Conservation (phyloP, 2,888 invertebrate genomes). For the Litoditis marina region DNA sequence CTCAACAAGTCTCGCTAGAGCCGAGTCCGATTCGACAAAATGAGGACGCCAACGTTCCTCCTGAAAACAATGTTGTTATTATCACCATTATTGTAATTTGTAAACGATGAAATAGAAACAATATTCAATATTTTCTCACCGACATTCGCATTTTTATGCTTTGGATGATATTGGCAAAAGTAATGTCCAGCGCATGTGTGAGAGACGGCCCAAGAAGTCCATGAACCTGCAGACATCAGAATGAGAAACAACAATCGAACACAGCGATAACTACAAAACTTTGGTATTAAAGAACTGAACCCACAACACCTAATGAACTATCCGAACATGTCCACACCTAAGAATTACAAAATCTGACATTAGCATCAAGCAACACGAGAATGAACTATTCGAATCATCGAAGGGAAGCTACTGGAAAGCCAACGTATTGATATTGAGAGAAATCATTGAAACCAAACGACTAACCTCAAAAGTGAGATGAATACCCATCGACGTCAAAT, state of each 20-base stretch:
- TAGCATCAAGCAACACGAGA: too few relatives aligned
- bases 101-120: neutral
- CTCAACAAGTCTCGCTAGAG: conserved; percentile 68
- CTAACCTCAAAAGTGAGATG: conserved; percentile 80
- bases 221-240: conserved; percentile 72
- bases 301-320: too few relatives aligned
- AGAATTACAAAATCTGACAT: too few relatives aligned
- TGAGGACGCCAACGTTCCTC: conserved; percentile 83
- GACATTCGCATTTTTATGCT: conserved; percentile 72
- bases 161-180: conserved; percentile 78
- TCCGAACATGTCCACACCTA: too few relatives aligned
- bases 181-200: conserved; percentile 75
- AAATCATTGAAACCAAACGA: conserved; percentile 72
- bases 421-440: too few relatives aligned
- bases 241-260: too few relatives aligned
- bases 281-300: too few relatives aligned
- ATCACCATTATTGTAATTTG: too few relatives aligned
- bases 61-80: conserved; percentile 55
- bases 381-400: too few relatives aligned
- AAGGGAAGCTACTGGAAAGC: too few relatives aligned
- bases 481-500: conserved; percentile 70
- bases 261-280: too few relatives aligned
- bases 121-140: conserved; percentile 49
- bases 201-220: conserved; percentile 78
- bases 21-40: conserved; percentile 75